Percentiles rank a stretch among this genome's conserved stretches.
Evolutionary conservation across 2,797 vertebrate genomes (phyloP).

Genomic region (Ambastaia sidthimunki): DNA sequence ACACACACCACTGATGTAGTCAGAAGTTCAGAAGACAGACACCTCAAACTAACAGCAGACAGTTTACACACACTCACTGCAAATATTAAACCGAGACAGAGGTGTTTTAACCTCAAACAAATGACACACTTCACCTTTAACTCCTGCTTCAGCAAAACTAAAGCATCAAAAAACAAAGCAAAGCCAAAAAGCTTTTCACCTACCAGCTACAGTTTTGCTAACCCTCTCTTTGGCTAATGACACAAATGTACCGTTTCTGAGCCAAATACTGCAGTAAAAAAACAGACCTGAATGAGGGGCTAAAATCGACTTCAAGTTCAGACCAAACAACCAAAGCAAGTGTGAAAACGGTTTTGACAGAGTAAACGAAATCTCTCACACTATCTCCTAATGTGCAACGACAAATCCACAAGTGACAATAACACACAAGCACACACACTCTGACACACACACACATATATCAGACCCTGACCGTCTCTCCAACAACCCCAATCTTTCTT

Average conservation of each 20-base stretch:
- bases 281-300: background rate
- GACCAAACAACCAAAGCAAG: background rate
- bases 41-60: background rate
- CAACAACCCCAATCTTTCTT: background rate
- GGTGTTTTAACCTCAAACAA: too few species aligned
- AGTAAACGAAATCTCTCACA: background rate
- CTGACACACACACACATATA: background rate
- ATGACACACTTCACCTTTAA: background rate
- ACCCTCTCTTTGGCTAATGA: background rate
- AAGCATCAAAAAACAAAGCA: background rate
- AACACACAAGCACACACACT: background rate
- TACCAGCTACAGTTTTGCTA: too few species aligned
- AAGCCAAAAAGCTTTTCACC: background rate
- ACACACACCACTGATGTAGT: too few species aligned
- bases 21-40: too few species aligned
- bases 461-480: constrained; percentile 10
- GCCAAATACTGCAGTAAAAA: background rate
- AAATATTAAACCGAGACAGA: background rate
- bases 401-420: background rate
- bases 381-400: background rate
- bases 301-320: background rate
- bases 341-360: background rate
- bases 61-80: background rate
- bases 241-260: background rate
- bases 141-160: background rate